Percentiles rank a stretch among this genome's conserved stretches.
Evolutionary conservation across 2,888 invertebrate species (phyloP).

Genomic region (Orthonychiurus folsomi): DNA sequence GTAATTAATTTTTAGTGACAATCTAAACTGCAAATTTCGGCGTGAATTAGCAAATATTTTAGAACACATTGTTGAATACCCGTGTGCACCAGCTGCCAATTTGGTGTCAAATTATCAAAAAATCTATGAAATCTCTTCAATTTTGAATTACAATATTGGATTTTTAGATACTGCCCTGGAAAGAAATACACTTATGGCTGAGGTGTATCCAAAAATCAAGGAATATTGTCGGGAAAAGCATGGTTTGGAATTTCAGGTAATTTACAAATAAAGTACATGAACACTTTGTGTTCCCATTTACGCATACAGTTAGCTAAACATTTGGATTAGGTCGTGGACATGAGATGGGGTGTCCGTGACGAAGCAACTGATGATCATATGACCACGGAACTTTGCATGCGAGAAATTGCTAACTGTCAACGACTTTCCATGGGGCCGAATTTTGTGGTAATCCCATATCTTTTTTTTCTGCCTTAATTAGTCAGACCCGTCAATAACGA

Average conservation of each 20-base stretch:
- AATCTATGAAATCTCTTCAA: no score
- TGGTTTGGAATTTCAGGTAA: conserved; percentile 93
- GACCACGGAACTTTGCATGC: conserved; percentile 97
- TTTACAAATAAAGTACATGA: not conserved
- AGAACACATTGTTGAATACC: no score
- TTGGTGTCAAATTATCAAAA: no score
- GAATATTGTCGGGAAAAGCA: conserved; percentile 95
- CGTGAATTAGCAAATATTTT: no score
- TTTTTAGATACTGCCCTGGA: conserved; percentile 89
- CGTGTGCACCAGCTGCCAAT: no score
- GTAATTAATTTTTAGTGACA: no score
- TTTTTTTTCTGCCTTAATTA: no score
- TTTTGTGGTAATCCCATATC: conserved; percentile 65
- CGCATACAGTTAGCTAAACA: conserved; percentile 51
- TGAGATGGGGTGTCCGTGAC: conserved; percentile 97
- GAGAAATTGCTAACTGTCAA: conserved; percentile 96
- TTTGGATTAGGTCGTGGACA: conserved; percentile 98
- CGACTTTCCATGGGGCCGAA: conserved; percentile 95
- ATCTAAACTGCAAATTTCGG: no score
- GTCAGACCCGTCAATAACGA: no score
- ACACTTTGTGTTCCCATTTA: not conserved
- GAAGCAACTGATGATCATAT: conserved; percentile 99
- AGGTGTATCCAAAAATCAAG: conserved; percentile 92
- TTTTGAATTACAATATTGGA: no score
- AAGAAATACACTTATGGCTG: conserved; percentile 92